Evolutionary conservation across 2,888 invertebrate genomes (phyloP).

Genomic region (Rambutsinella grinnellia): DNA sequence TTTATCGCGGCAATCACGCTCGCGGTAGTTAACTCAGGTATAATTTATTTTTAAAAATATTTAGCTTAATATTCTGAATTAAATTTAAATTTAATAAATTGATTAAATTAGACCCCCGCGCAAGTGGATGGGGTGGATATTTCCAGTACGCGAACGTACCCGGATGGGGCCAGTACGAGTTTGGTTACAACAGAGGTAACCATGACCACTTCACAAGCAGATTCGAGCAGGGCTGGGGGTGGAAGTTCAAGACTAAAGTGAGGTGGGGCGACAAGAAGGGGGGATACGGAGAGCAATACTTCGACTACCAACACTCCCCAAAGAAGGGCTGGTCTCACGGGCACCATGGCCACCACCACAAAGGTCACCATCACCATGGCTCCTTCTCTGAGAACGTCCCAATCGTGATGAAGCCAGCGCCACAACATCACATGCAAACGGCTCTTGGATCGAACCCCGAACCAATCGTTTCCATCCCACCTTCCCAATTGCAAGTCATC

Average conservation of each 20-base stretch:
- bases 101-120: constrained; percentile 18
- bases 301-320: constrained; percentile 67
- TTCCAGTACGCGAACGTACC: constrained; percentile 69
- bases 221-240: constrained; percentile 68
- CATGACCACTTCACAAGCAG: constrained; percentile 68
- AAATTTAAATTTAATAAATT: no score
- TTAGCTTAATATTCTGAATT: not conserved
- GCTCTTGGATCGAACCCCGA: constrained; percentile 8
- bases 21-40: not conserved
- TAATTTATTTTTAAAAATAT: not conserved
- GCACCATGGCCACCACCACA: constrained; percentile 21
- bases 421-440: not conserved
- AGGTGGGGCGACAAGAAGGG: constrained; percentile 68
- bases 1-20: not conserved
- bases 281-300: constrained; percentile 67
- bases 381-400: constrained; percentile 48
- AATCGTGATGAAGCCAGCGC: constrained; percentile 15
- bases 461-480: not conserved
- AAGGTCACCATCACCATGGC: constrained; percentile 33
- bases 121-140: constrained; percentile 62
- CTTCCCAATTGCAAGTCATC: no score
- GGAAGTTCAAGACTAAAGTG: constrained; percentile 68
- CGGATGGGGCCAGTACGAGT: constrained; percentile 68
- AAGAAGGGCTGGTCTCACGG: constrained; percentile 52
- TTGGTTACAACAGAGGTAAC: constrained; percentile 69